Evolutionary conservation across 2,797 vertebrate genomes (phyloP).

Genomic region (Brachymystax lenok): DNA sequence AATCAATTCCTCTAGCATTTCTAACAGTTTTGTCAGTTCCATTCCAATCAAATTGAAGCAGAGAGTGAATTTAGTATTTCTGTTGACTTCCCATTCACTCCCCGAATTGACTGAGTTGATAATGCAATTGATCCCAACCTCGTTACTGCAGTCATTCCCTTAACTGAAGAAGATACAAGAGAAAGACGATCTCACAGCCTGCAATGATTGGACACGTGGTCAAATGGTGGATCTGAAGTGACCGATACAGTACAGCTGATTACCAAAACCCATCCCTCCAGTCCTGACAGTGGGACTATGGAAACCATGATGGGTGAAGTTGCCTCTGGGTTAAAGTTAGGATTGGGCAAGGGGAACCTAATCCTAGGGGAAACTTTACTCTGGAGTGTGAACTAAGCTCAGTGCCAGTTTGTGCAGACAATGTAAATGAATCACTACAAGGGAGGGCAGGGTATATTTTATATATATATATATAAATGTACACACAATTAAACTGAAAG

Average conservation of each 20-base stretch:
- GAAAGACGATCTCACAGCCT: neutral
- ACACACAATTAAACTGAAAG: constrained; percentile 91
- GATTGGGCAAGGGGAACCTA: too few relatives aligned
- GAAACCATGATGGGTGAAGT: constrained; percentile 18
- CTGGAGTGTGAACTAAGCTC: constrained; percentile 14
- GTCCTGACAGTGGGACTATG: constrained; percentile 42
- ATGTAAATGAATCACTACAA: constrained; percentile 66
- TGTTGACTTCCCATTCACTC: neutral
- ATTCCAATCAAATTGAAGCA: neutral
- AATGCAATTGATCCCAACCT: constrained; percentile 16
- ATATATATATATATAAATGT: constrained; percentile 78
- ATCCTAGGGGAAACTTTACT: neutral
- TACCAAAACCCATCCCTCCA: constrained; percentile 51
- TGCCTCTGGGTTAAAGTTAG: too few relatives aligned
- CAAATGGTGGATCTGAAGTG: constrained; percentile 33
- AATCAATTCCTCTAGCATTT: neutral
- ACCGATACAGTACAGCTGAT: constrained; percentile 31
- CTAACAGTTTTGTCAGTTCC: neutral
- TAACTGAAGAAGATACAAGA: constrained; percentile 1
- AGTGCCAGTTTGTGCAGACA: constrained; percentile 20
- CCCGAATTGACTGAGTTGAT: constrained; percentile 16
- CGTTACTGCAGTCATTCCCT: constrained; percentile 47
- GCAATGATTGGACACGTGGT: constrained; percentile 4
- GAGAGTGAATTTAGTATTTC: neutral
- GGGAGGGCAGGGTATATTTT: constrained; percentile 74